These are phyloP conservation scores for Plecotus auritus DNA, from an alignment of 2,113 vertebrate genomes.

Conservation along the genomic window DNA sequence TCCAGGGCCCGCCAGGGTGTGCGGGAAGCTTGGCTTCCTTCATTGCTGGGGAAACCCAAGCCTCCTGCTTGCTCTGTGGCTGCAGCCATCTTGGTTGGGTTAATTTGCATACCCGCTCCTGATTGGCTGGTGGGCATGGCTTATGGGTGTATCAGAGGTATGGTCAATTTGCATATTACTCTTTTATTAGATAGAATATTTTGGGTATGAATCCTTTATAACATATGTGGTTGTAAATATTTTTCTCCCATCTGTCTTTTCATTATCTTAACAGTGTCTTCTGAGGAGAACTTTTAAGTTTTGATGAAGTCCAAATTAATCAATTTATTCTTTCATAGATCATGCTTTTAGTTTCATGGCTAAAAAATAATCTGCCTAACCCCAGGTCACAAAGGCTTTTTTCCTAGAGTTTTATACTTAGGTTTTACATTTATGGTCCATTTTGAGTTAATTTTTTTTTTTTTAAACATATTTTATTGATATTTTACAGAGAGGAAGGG, in stretches of 20 bases:
- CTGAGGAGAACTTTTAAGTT: slow-evolving; percentile 15
- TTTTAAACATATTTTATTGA: too few relatives aligned
- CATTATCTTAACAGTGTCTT: background rate
- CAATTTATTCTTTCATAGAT: background rate
- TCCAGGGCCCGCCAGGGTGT: too few relatives aligned
- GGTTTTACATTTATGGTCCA: background rate
- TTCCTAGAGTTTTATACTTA: background rate
- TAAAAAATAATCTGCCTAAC: background rate
- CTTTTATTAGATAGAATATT: background rate
- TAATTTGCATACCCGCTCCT: too few relatives aligned
- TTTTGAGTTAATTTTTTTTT: background rate
- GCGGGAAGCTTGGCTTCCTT: too few relatives aligned
- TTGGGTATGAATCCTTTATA: background rate
- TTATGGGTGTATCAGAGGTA: too few relatives aligned
- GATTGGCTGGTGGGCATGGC: too few relatives aligned
- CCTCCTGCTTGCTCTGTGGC: too few relatives aligned
- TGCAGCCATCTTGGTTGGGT: too few relatives aligned
- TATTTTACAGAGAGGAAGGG: too few relatives aligned
- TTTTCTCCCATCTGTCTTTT: background rate
- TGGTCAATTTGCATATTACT: too few relatives aligned
- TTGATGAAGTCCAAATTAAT: background rate
- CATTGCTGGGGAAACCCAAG: too few relatives aligned
- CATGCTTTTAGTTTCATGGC: background rate
- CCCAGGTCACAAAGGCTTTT: background rate
- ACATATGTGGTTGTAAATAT: background rate